Base-by-base conservation (phyloP, 1,140 invertebrate species). In the Conus betulinus region DNA sequence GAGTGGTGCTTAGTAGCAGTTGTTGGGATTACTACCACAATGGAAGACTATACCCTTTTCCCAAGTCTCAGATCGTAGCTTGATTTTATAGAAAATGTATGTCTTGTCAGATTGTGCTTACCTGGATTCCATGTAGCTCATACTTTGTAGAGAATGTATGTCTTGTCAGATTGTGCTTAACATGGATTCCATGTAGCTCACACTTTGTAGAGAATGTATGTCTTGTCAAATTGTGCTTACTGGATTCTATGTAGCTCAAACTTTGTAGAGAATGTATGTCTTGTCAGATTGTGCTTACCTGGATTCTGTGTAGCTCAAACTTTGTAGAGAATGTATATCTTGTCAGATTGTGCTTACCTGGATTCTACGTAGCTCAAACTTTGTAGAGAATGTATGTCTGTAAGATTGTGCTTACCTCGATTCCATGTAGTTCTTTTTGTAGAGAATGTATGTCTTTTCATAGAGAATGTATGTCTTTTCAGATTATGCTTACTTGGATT, bases 401-500 rank as follows among this genome's bases (percentile, higher is more conserved):
- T n/a, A 13, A 95, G 94, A 95, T 90, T 89, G 89, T 53, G 93
- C 91, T 8, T 95, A 94, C 88, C 88, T 94, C 5, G 92, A 94
- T 82, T 92, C 90, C 74, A 90, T 78, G 10, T 78, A 11, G 7
- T 27, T n/a, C 25, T 10, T 8, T 78, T 20, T 63, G 60, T 63
- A 20, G 8, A 63, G 20, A 63, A 15, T 67, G 76, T 67, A 67
- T 67, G 60, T 67, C 60, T 67, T 67, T 67, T 15, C 20, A 13
- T 0, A 67, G 13, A 67, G 11, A 67, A 13, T 78, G n/a, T 39
- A 25, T 78, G 76, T 15, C 23, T 51, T 90, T 89, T 53, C 89
- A 95, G 94, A 95, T 90, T 89, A 88, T 53, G 93, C 91, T 8
- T 95, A 94, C 88, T 87, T 94, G 6, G 92, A 94, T 82, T 92